Evolutionary conservation across 53 echinoderm and acorn worm genomes (phyloP), one percentile per base, ranked within the genome.

Genomic region (Crossaster papposus): DNA sequence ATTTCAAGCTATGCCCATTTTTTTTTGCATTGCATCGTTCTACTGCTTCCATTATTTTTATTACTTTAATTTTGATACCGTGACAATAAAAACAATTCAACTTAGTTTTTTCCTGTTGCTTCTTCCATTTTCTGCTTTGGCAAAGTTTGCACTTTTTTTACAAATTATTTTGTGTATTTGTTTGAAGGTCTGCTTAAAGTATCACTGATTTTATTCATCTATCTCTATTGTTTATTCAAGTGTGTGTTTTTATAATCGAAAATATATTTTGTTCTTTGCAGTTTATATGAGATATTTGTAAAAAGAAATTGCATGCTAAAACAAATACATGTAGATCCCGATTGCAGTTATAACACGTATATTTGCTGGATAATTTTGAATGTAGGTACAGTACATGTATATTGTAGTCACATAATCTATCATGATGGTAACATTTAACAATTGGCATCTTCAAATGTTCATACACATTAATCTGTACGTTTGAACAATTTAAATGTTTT

Each of bases 61-160:
- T 10, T 24, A 68, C 28, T 68, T 20, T 68, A 68, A 26, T 68
- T 68, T 28, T 68, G 17, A 23, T 68, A 68, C 24, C 2, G 17
- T 2, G 22, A 22, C 23, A n/a, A n/a, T 64, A 64, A 64, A 64
- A 15, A 13, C 20, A 15, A 15, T 3, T 64, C 20, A 15, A 15
- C 64, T 18, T 15, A 15, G 11, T 64, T 18, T 18, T 22, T 22
- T 26, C 10, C 3, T 26, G 11, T 68, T 68, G n/a, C n/a, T 68
- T 68, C n/a, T 65, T 68, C 64, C 64, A 64, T 14, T 68, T 68
- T 68, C 28, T 68, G 68, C 28, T 68, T 68, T 68, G 4, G 68
- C 68, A 28, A 28, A 68, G 10, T 68, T 23, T 68, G 24, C 10
- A 0, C 4, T n/a, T 68, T 12, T 24, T 10, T 7, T 26, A 68